Percentiles rank a stretch among this genome's conserved stretches.
Evolutionary conservation across 2,888 invertebrate species (phyloP).

Genomic region (Erebia palarica): DNA sequence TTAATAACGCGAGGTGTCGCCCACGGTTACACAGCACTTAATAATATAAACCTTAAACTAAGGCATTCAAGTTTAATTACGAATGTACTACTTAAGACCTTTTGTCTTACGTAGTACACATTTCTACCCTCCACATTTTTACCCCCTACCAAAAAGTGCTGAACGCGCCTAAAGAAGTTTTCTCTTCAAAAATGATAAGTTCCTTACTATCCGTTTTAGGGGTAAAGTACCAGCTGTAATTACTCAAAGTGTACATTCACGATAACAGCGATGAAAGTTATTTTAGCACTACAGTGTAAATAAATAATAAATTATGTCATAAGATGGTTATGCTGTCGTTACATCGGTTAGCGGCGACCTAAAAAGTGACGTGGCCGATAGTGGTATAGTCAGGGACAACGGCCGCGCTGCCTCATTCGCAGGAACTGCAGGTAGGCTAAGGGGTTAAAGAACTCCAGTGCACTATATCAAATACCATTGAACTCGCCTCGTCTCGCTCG

Average conservation of each 20-base stretch:
- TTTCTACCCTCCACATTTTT: too few relatives aligned
- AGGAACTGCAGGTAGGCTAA: conserved; percentile 82
- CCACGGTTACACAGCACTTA: too few relatives aligned
- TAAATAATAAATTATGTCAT: conserved; percentile 37
- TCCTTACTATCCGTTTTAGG: background rate
- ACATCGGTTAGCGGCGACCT: conserved; percentile 71
- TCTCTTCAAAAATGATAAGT: background rate
- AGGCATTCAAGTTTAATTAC: too few relatives aligned
- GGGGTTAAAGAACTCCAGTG: conserved; percentile 81
- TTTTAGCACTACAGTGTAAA: conserved; percentile 28
- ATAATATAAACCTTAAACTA: too few relatives aligned
- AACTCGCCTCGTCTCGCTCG: conserved; percentile 72
- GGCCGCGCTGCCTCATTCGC: conserved; percentile 81
- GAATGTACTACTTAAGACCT: too few relatives aligned
- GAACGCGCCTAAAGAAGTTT: too few relatives aligned
- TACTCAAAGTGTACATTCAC: conserved; percentile 5
- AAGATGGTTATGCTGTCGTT: conserved; percentile 56
- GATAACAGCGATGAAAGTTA: conserved; percentile 27
- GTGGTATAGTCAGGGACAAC: conserved; percentile 79
- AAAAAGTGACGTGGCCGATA: conserved; percentile 78
- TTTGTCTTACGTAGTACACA: too few relatives aligned
- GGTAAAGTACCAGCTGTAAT: conserved; percentile 3
- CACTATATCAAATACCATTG: conserved; percentile 83
- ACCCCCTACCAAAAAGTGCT: too few relatives aligned
- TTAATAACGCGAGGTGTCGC: too few relatives aligned